A percentile compares a stretch with the other conserved stretches of the same genome.
phyloP scores from a whole-genome alignment of 2,888 invertebrate genomes.

The Hemicrepidius hirtus region DNA sequence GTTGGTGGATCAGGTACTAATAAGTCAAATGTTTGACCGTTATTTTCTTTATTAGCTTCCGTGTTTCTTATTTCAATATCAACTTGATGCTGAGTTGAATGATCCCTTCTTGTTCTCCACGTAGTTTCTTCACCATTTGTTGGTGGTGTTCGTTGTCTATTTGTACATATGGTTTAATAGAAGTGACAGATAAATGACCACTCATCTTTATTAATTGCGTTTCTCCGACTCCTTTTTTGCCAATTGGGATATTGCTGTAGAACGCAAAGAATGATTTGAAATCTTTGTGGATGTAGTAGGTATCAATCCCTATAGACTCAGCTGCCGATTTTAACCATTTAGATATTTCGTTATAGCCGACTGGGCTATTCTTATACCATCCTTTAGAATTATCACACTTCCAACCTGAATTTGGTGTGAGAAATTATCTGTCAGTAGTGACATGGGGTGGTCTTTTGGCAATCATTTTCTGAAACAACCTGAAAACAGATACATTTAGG shows the following conservation, averaged over 20 bases:
- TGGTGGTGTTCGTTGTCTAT: not conserved
- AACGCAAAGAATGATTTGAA: not conserved
- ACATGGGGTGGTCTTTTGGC: not conserved
- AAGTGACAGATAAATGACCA: not conserved
- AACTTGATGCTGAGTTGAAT: too few species aligned
- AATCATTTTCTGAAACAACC: constrained; percentile 6
- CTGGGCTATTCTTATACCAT: constrained; percentile 31
- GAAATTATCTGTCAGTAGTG: constrained; percentile 30
- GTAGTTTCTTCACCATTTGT: not conserved
- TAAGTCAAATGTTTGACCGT: too few species aligned
- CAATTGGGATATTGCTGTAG: not conserved
- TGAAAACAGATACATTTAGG: too few species aligned
- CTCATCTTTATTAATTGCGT: not conserved
- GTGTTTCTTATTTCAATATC: too few species aligned
- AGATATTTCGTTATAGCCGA: constrained; percentile 22
- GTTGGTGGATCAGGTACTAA: too few species aligned
- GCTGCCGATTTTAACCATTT: constrained; percentile 30
- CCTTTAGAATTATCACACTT: constrained; percentile 3
- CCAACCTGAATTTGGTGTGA: constrained; percentile 26
- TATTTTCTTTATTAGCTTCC: too few species aligned
- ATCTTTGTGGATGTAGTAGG: not conserved
- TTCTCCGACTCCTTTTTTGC: not conserved
- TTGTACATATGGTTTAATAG: constrained; percentile 2
- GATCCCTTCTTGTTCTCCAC: too few species aligned
- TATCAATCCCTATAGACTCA: constrained; percentile 16